Evolutionary conservation across 2,888 invertebrate species (phyloP), one percentile per base, ranked within the genome.

Genomic region (Drosophila suboccidentalis): DNA sequence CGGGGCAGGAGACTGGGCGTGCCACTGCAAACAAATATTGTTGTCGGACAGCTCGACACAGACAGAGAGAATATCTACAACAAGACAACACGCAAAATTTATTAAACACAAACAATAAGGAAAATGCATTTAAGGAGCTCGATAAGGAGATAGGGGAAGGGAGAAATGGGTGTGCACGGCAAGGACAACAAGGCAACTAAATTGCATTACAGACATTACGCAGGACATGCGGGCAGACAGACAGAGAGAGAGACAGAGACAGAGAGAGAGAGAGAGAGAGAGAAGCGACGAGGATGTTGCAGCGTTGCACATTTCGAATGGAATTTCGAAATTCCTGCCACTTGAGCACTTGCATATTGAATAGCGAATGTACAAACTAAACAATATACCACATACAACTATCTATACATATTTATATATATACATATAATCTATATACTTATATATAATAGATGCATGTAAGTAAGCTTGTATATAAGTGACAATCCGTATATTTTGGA

Each of bases 41-140:
- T 82, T 76, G 76, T 57, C 58, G 66, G 75, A 39, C 75, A 72
- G 49, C 32, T 50, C 36, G 15, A 71, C 60, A 54, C 43, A 39
- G 13, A 32, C 9, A 46, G 13, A 63, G 51, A 72, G 62, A 72
- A 66, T 69, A 74, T 73, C 76, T 70, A 71, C 77, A 79, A 71
- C 67, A 87, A 82, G 78, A 74, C 80, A 80, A 75, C 79, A 83
- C 78, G 72, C 73, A 87, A 83, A 91, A 91, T 90, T 90, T 90
- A 89, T 90, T 87, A 89, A 85, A 87, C 86, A 87, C 86, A 87
- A 87, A 87, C 89, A 87, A 87, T 87, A 87, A 89, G 80, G 82
- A 82, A 90, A 90, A 87, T 90, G 90, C 86, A 84, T 90, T 86
- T 79, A 86, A 89, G 91, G 87, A 84, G 72, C 43, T 19, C 62